A percentile compares a stretch with the other conserved stretches of the same genome.
Evolutionary conservation across 2,113 vertebrate species (phyloP).

Genomic region (Mungos mungo): DNA sequence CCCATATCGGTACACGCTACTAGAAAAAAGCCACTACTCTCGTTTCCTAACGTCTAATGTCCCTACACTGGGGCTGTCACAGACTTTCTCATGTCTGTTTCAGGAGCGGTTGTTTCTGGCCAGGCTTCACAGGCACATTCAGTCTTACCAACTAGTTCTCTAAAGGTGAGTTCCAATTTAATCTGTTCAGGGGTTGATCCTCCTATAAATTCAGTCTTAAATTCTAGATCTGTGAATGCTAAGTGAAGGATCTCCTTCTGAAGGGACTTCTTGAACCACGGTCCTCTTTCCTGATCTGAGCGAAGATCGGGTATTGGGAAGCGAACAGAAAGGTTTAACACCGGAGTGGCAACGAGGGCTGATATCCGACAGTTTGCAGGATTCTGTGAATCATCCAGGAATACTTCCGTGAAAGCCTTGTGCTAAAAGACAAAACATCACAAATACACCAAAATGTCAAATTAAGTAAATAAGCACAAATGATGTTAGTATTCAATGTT

Average conservation of each 20-base stretch:
- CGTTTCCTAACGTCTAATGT: not conserved
- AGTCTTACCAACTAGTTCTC: slow-evolving; percentile 91
- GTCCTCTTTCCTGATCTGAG: slow-evolving; percentile 97
- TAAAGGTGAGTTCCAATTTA: slow-evolving; percentile 96
- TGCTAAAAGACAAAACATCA: slow-evolving; percentile 86
- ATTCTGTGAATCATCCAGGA: slow-evolving; percentile 93
- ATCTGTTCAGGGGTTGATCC: slow-evolving; percentile 93
- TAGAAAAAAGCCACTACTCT: not conserved
- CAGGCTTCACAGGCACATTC: not conserved
- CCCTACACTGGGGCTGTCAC: not conserved
- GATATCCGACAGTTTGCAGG: slow-evolving; percentile 92
- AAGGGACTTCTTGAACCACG: slow-evolving; percentile 98
- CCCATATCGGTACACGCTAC: not conserved
- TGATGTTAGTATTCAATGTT: not conserved
- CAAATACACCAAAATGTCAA: slow-evolving; percentile 22
- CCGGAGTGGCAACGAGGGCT: slow-evolving; percentile 89
- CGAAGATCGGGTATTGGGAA: slow-evolving; percentile 98
- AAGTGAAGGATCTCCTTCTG: slow-evolving; percentile 95
- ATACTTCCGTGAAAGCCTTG: slow-evolving; percentile 98
- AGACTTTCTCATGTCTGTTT: not conserved
- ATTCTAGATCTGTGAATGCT: slow-evolving; percentile 91
- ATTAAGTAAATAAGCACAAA: not conserved
- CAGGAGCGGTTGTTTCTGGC: not conserved
- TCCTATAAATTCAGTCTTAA: slow-evolving; percentile 94
- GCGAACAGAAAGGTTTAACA: slow-evolving; percentile 91